These are phyloP conservation scores for Rhamnusium bicolor DNA, from an alignment of 2,888 invertebrate species.

Conservation along the genomic window DNA sequence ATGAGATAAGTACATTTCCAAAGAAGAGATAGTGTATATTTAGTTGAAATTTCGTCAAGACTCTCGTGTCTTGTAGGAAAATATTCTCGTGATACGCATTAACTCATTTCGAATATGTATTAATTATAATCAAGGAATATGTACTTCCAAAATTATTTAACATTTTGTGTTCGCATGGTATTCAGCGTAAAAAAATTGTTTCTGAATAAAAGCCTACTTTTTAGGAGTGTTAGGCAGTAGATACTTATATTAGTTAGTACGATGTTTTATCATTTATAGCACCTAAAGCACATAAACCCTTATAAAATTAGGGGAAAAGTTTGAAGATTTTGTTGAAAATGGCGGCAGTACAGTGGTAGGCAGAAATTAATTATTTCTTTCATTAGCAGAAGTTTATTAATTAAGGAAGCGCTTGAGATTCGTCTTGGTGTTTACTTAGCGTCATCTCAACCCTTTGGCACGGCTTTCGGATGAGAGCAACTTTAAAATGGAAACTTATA, in stretches of 20 bases:
- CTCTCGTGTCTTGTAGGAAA: too few species aligned
- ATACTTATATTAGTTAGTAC: neutral
- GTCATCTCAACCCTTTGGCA: conserved; percentile 71
- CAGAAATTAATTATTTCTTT: conserved; percentile 73
- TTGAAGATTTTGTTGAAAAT: conserved; percentile 53
- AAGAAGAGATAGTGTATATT: too few species aligned
- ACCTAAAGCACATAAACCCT: conserved; percentile 35
- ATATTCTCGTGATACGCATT: too few species aligned
- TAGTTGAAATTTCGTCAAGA: too few species aligned
- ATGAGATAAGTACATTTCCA: too few species aligned
- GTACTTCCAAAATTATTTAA: too few species aligned
- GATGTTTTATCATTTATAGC: conserved; percentile 31
- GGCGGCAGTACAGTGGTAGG: conserved; percentile 66
- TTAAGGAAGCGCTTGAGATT: conserved; percentile 71
- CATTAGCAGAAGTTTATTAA: conserved; percentile 73
- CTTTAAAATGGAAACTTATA: conserved; percentile 70
- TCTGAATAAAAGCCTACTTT: too few species aligned
- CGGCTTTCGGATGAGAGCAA: conserved; percentile 67
- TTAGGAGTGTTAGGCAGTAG: too few species aligned
- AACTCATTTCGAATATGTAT: too few species aligned
- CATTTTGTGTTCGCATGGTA: too few species aligned
- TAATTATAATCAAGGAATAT: too few species aligned
- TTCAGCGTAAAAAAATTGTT: too few species aligned
- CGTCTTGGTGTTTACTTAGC: conserved; percentile 71
- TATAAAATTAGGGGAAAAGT: conserved; percentile 38